These are phyloP conservation scores for Iguana delicatissima DNA, from an alignment of 2,797 vertebrate species.

Conservation along the genomic window DNA sequence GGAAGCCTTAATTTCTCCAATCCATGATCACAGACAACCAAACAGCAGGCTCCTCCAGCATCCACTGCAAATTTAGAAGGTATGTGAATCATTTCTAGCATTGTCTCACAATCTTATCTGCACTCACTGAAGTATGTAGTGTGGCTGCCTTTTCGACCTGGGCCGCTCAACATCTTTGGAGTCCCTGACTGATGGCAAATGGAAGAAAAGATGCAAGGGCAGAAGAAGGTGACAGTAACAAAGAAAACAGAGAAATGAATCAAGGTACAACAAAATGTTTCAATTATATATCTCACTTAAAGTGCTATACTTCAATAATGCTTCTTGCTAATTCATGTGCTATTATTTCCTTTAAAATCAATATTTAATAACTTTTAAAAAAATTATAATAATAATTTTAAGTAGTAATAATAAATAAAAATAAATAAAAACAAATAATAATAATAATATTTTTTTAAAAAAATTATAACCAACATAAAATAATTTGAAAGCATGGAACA, in stretches of 20 bases:
- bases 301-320: background rate
- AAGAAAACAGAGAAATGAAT: slow-evolving; percentile 6
- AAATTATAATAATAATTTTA: too few species aligned
- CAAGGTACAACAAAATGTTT: background rate
- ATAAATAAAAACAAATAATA: too few species aligned
- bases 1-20: background rate
- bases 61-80: background rate
- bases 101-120: background rate
- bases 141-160: background rate
- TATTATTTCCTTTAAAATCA: background rate
- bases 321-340: background rate
- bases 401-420: too few species aligned
- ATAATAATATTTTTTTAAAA: background rate
- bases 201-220: background rate
- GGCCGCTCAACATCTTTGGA: slow-evolving; percentile 2
- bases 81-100: background rate
- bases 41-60: background rate
- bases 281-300: background rate
- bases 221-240: background rate
- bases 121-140: slow-evolving; percentile 48
- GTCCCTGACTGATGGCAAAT: slow-evolving; percentile 20
- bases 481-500: background rate
- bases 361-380: background rate
- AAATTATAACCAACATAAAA: background rate
- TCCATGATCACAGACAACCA: background rate